A percentile compares a stretch with the other conserved stretches of the same genome.
Conservation (phyloP, 64 coral and sea anemone genomes). For the Cladopsammia gracilis region DNA sequence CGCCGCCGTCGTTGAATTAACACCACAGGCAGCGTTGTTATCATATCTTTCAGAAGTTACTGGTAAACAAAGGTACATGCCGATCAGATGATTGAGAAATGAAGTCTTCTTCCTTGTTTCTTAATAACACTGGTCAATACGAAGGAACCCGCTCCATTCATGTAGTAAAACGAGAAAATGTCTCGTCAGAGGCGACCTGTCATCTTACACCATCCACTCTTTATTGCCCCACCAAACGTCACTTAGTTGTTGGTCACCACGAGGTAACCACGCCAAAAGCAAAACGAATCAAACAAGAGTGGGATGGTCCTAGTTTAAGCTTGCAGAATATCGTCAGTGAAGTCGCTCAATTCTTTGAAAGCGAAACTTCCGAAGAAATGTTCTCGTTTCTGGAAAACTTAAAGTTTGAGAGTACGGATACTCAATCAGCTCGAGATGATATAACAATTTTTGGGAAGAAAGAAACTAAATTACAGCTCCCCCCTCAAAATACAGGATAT, state of each 20-base stretch:
- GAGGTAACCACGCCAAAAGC: neutral
- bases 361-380: neutral
- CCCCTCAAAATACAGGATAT: neutral
- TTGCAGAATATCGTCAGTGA: slow-evolving; percentile 3
- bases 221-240: neutral
- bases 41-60: no score
- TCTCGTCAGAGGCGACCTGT: neutral
- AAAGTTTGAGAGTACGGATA: neutral
- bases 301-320: neutral
- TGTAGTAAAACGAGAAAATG: neutral
- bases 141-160: neutral
- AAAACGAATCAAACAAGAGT: neutral
- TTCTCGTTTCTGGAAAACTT: neutral
- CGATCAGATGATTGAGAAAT: neutral
- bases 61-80: no score
- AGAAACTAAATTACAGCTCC: neutral
- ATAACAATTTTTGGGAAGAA: neutral
- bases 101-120: neutral
- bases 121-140: neutral
- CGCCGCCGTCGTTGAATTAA: no score
- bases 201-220: neutral
- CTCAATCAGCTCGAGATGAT: neutral
- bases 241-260: neutral
- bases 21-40: no score
- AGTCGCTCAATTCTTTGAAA: neutral